Evolutionary conservation across 2,888 invertebrate genomes (phyloP).

Genomic region (Hirtodrosophila alboralis): DNA sequence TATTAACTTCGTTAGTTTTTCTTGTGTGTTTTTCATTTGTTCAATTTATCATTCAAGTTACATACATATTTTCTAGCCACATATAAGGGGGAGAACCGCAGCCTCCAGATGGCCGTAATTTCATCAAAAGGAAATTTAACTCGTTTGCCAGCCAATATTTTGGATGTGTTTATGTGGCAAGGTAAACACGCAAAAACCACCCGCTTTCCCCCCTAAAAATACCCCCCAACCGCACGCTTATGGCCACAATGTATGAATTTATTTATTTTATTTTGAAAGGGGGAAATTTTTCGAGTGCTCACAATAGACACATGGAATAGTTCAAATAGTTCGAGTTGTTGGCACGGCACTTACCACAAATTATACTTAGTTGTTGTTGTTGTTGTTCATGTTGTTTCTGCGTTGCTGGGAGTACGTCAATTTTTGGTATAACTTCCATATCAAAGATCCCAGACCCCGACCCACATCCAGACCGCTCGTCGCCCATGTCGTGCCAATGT

Average conservation of each 20-base stretch:
- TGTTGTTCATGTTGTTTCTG: slow-evolving; percentile 13
- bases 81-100: slow-evolving; percentile 44
- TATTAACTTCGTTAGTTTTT: slow-evolving; percentile 21
- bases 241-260: slow-evolving; percentile 18
- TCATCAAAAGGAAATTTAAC: slow-evolving; percentile 58
- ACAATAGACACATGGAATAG: slow-evolving; percentile 58
- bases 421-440: slow-evolving; percentile 18
- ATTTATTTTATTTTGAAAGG: slow-evolving; percentile 62
- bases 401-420: slow-evolving; percentile 25
- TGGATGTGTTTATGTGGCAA: slow-evolving; percentile 60
- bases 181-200: slow-evolving; percentile 63
- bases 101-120: slow-evolving; percentile 50
- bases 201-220: background rate
- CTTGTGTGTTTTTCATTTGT: slow-evolving; percentile 21
- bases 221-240: background rate
- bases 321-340: slow-evolving; percentile 63
- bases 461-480: slow-evolving; percentile 59
- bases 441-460: slow-evolving; percentile 12
- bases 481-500: slow-evolving; percentile 68
- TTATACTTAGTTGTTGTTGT: slow-evolving; percentile 48
- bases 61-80: slow-evolving; percentile 15
- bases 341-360: slow-evolving; percentile 71
- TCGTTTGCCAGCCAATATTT: slow-evolving; percentile 60
- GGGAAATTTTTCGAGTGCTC: slow-evolving; percentile 63
- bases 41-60: slow-evolving; percentile 21